Evolutionary conservation across 2,113 vertebrate species (phyloP).

Genomic region (Porphyrio hochstetteri): DNA sequence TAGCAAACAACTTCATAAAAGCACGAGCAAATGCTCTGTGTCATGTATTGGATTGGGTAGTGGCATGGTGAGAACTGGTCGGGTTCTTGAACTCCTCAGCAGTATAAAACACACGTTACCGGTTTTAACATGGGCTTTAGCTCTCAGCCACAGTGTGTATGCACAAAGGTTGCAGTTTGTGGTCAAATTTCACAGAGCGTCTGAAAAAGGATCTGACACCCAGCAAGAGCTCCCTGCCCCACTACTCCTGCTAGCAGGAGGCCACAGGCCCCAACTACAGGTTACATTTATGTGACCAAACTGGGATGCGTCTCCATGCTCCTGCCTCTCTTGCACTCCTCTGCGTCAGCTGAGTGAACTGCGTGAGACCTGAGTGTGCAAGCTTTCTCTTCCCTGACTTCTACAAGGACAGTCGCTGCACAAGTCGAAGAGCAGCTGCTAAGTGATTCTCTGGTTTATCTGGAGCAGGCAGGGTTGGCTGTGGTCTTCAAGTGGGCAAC

Average conservation of each 20-base stretch:
- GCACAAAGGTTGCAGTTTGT: not conserved
- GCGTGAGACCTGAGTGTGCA: not conserved
- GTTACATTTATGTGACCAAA: rapidly evolving
- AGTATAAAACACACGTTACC: not conserved
- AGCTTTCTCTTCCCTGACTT: not conserved
- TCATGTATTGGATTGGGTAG: not conserved
- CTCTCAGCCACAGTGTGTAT: not conserved
- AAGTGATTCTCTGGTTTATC: not conserved
- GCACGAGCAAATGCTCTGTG: conserved; percentile 28
- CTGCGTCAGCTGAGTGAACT: not conserved
- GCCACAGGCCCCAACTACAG: rapidly evolving
- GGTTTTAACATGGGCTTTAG: not conserved
- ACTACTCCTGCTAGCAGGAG: not conserved
- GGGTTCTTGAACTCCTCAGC: not conserved
- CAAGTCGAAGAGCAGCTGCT: not conserved
- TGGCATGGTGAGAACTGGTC: not conserved
- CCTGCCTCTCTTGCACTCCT: not conserved
- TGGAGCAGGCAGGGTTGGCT: not conserved
- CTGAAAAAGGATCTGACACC: not conserved
- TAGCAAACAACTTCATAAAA: not conserved
- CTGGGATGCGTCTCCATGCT: rapidly evolving
- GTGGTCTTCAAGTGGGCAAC: not conserved
- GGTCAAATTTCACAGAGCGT: not conserved
- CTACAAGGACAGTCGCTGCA: not conserved
- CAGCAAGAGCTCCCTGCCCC: not conserved